A percentile compares a stretch with the other conserved stretches of the same genome.
Evolutionary conservation across 2,113 vertebrate species (phyloP).

Genomic region (Phylloscopus whistleri): DNA sequence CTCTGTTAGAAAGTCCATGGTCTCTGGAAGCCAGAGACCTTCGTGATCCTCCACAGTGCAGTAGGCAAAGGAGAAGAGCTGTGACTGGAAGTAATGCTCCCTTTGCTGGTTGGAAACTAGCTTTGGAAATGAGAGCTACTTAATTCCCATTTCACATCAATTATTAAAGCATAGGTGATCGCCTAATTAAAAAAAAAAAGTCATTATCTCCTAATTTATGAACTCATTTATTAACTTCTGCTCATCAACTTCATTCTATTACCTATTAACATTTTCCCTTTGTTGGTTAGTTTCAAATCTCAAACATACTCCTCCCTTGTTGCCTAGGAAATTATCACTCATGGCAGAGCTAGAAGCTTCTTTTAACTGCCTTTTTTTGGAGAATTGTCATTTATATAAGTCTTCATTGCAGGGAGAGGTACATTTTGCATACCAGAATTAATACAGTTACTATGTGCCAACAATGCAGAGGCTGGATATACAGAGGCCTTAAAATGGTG

Average conservation of each 20-base stretch:
- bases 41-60: neutral
- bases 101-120: neutral
- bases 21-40: neutral
- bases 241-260: neutral
- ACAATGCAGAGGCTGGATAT: neutral
- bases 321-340: slow-evolving; percentile 66
- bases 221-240: slow-evolving; percentile 24
- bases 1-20: neutral
- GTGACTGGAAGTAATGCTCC: neutral
- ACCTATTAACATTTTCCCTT: slow-evolving; percentile 31
- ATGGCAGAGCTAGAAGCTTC: slow-evolving; percentile 23
- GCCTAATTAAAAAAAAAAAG: slow-evolving; percentile 22
- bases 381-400: neutral
- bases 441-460: neutral
- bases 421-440: neutral
- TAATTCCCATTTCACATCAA: slow-evolving; percentile 19
- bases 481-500: neutral
- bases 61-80: neutral
- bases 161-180: slow-evolving; percentile 34
- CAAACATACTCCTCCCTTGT: slow-evolving; percentile 33
- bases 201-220: slow-evolving; percentile 27
- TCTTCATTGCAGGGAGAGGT: neutral
- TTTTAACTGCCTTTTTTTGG: neutral
- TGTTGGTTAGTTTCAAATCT: slow-evolving; percentile 35
- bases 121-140: neutral